These are phyloP conservation scores for Lepidurus arcticus DNA, from an alignment of 1,140 invertebrate species.

Conservation along the genomic window DNA sequence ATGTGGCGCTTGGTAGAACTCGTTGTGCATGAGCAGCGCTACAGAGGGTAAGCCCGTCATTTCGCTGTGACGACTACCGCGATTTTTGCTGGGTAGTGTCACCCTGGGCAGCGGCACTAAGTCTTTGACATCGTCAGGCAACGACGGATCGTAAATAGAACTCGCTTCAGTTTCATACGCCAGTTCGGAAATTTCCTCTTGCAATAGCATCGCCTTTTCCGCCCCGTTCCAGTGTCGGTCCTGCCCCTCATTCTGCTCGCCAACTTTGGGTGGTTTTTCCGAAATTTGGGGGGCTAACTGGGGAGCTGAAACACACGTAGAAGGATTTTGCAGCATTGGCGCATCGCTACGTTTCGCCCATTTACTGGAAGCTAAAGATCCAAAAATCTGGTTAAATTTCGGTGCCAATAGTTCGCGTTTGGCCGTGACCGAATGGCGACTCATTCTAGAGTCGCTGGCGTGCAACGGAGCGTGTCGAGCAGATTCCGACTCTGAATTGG, in stretches of 20 bases:
- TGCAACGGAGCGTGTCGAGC: constrained; percentile 17
- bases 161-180: constrained; percentile 3
- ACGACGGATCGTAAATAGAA: constrained; percentile 31
- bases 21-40: constrained; percentile 16
- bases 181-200: neutral
- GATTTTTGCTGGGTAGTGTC: neutral
- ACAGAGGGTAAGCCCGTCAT: neutral
- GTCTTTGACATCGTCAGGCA: constrained; percentile 28
- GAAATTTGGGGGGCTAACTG: neutral
- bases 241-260: neutral
- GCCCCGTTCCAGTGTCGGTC: neutral
- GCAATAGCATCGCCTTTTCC: neutral
- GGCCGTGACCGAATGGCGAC: constrained; percentile 34
- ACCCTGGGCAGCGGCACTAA: neutral
- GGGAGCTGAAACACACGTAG: neutral
- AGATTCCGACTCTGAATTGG: constrained; percentile 23
- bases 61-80: neutral
- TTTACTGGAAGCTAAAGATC: constrained; percentile 32
- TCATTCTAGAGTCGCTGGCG: constrained; percentile 26
- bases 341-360: neutral
- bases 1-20: constrained; percentile 24
- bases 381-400: constrained; percentile 38
- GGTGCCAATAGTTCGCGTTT: constrained; percentile 38
- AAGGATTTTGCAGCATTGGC: neutral
- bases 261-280: neutral